These are phyloP conservation scores for Agriotes lineatus DNA, from an alignment of 2,888 invertebrate genomes.

Conservation along the genomic window DNA sequence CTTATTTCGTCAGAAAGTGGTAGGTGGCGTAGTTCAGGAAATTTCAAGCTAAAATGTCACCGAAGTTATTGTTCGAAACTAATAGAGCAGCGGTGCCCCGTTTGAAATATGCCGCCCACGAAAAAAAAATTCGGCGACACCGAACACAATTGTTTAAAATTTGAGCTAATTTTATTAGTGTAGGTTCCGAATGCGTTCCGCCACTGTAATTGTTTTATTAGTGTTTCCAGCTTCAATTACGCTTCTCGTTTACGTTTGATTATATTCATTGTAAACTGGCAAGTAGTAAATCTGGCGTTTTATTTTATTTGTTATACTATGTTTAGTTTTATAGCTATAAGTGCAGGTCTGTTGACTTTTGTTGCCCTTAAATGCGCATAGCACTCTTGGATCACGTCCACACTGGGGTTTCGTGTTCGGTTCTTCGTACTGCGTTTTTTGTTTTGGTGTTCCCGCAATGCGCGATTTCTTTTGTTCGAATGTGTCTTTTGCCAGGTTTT, in stretches of 20 bases:
- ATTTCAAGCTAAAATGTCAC: slow-evolving; percentile 2
- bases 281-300: slow-evolving; percentile 41
- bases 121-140: background rate
- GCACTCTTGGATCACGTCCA: slow-evolving; percentile 47
- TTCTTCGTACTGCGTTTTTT: slow-evolving; percentile 31
- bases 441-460: background rate
- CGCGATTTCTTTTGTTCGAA: background rate
- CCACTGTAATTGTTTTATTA: slow-evolving; percentile 29
- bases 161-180: slow-evolving; percentile 17
- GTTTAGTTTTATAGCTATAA: slow-evolving; percentile 51
- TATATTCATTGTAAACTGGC: slow-evolving; percentile 38
- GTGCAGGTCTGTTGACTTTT: slow-evolving; percentile 52
- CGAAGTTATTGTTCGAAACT: slow-evolving; percentile 35
- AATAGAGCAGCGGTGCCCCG: slow-evolving; percentile 27
- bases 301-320: slow-evolving; percentile 47
- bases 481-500: too few species aligned
- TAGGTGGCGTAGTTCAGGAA: too few species aligned
- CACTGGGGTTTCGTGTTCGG: slow-evolving; percentile 39
- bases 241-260: slow-evolving; percentile 37
- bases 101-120: slow-evolving; percentile 13
- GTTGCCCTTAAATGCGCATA: slow-evolving; percentile 50
- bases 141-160: background rate
- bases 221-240: slow-evolving; percentile 30
- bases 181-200: background rate
- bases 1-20: too few species aligned